phyloP scores from a whole-genome alignment of 2,113 vertebrate genomes.

The Cynocephalus volans region DNA sequence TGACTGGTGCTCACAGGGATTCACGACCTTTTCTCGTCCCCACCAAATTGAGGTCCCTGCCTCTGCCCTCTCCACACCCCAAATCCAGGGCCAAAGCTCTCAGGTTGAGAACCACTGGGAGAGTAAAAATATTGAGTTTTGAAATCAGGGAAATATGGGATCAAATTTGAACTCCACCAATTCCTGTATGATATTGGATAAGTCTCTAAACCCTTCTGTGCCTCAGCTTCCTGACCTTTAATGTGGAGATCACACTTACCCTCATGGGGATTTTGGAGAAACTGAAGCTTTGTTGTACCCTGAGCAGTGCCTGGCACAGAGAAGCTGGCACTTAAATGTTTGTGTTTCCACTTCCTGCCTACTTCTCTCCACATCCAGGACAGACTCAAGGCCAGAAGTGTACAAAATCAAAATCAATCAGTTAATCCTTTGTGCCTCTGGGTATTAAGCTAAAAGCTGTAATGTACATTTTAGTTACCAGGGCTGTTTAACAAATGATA shows the following conservation, averaged over 20 bases:
- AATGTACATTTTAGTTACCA: neutral
- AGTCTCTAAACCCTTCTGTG: neutral
- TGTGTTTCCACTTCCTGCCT: neutral
- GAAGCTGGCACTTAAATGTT: neutral
- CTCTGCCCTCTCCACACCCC: rapidly evolving
- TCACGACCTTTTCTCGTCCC: neutral
- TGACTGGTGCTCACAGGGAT: neutral
- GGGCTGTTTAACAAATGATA: neutral
- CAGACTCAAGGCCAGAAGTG: neutral
- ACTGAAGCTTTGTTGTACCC: neutral
- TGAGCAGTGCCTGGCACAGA: no score
- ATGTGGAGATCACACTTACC: neutral
- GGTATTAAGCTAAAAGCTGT: neutral
- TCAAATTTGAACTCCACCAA: neutral
- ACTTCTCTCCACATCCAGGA: neutral
- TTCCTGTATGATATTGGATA: neutral
- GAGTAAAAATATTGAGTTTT: neutral
- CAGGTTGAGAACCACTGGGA: neutral
- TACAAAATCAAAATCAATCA: neutral
- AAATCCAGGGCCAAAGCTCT: neutral
- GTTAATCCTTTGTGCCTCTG: neutral
- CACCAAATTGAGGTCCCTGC: neutral
- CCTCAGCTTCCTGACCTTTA: neutral
- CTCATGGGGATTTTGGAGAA: neutral
- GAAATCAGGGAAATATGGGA: neutral